Evolutionary conservation across 2,888 invertebrate genomes (phyloP), one percentile per base, ranked within the genome.

Genomic region (Pteria penguin): DNA sequence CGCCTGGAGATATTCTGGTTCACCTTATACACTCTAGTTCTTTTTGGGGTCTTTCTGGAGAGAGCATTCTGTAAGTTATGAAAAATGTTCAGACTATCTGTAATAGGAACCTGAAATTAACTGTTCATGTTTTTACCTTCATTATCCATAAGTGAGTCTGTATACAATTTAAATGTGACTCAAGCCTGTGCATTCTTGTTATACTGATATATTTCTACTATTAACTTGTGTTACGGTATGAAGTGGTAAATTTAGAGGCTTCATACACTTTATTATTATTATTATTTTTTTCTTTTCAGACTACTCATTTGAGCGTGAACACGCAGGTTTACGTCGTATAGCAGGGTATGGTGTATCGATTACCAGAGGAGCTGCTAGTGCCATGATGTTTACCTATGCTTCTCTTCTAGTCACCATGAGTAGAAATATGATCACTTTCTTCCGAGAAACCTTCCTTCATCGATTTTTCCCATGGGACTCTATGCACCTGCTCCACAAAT

Each of bases 331-430:
- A 22, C 88, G 94, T 62, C 92, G 93, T 75, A 93, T 94, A 81
- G 93, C 94, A 22, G 94, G 94, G 4, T 93, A 93, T 85, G 94
- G 94, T 24, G 93, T 94, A 11, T 93, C 94, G 4, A 84, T 94
- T 27, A 94, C 94, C 0, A 89, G 94, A 84, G 94, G 94, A 31
- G 94, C 94, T 2, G 94, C 94, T 2, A 94, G 94, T 29, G 94
- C 93, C 8, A 93, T 94, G 93, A 94, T 94, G 94, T 94, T 94
- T 85, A 92, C 94, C 14, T 94, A 93, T 87, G 93, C 94, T 4
- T 92, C 93, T 0, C 89, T 94, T 11, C 90, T 94, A 36, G 87
- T 94, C 3, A 94, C 94, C 8, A 94, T 94, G 94, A 94, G 94
- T 83, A 91, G 94, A 57, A 94, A 94, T 87, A 92, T 92, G 5